phyloP scores from a whole-genome alignment of 2,888 invertebrate species.

The Anthrax anthrax region DNA sequence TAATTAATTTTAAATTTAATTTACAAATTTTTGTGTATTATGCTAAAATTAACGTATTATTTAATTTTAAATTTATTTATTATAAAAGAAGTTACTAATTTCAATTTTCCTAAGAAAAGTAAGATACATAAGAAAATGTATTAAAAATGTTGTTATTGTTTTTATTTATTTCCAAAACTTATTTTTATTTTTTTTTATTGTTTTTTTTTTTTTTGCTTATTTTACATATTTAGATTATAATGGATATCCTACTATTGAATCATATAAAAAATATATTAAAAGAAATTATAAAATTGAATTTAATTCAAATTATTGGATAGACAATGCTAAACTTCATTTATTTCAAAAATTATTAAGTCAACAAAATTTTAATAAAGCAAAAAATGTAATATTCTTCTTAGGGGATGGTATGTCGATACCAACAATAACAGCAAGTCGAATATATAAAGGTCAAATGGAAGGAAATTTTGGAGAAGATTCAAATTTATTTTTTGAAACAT shows the following conservation, averaged over 20 bases:
- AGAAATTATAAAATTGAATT: background rate
- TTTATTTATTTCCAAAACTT: no score
- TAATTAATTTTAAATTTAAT: no score
- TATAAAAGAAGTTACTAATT: no score
- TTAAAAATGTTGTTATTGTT: no score
- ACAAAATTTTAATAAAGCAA: conserved; percentile 14
- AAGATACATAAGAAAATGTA: no score
- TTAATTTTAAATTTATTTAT: no score
- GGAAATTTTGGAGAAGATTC: conserved; percentile 44
- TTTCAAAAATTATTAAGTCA: background rate
- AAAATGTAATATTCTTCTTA: conserved; percentile 25
- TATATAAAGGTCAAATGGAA: conserved; percentile 45
- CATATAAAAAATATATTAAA: background rate
- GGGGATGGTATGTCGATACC: conserved; percentile 59
- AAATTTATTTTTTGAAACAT: conserved; percentile 44
- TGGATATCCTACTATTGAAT: background rate
- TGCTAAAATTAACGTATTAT: no score
- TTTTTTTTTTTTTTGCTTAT: background rate
- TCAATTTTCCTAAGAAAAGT: no score
- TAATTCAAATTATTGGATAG: background rate
- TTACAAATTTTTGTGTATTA: no score
- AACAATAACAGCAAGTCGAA: conserved; percentile 50
- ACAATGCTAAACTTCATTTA: background rate
- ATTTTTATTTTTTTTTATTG: background rate
- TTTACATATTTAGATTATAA: background rate